Evolutionary conservation across 1,140 invertebrate species (phyloP).

Genomic region (Wasmannia auropunctata): DNA sequence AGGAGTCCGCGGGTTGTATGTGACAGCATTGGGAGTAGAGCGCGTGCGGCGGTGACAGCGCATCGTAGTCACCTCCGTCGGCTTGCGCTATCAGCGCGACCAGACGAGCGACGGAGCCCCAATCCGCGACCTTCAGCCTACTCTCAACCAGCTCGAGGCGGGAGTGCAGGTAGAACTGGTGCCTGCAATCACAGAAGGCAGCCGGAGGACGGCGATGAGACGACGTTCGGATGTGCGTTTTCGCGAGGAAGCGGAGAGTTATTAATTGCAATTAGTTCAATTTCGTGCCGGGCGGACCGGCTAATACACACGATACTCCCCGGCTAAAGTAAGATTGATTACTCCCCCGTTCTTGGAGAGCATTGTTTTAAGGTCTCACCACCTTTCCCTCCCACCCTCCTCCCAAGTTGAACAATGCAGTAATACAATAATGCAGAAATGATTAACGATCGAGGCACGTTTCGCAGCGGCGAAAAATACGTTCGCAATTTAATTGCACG

Average conservation of each 20-base stretch:
- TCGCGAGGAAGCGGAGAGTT: conserved; percentile 11
- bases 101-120: conserved; percentile 89
- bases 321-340: conserved; percentile 60
- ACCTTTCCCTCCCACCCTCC: background rate
- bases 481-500: background rate
- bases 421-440: conserved; percentile 42
- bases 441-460: conserved; percentile 43
- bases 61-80: conserved; percentile 90
- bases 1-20: conserved; percentile 85
- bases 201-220: background rate
- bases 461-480: conserved; percentile 12
- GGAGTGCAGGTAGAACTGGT: conserved; percentile 94
- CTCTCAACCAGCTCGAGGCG: conserved; percentile 90
- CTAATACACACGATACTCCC: conserved; percentile 53
- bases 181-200: conserved; percentile 84
- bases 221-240: conserved; percentile 23
- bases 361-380: conserved; percentile 39
- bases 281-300: conserved; percentile 2
- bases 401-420: conserved; percentile 22
- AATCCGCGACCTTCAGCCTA: conserved; percentile 88
- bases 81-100: conserved; percentile 92
- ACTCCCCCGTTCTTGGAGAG: conserved; percentile 22
- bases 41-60: conserved; percentile 86
- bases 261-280: conserved; percentile 57
- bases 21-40: conserved; percentile 88